Conservation (phyloP, 1,140 invertebrate species). For the Drosophila burlai region DNA sequence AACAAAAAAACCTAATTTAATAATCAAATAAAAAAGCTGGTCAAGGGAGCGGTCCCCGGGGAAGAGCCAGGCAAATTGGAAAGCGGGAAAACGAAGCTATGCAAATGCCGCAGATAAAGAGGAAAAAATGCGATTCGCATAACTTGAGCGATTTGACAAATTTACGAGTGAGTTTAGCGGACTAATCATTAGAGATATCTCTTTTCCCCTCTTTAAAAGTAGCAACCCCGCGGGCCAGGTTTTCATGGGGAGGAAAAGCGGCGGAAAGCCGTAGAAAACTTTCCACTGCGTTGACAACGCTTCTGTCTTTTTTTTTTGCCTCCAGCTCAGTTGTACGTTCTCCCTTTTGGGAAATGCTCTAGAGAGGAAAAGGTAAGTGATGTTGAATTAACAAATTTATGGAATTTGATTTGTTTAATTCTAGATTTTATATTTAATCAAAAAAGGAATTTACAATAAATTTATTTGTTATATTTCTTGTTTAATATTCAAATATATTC, state of each 20-base stretch:
- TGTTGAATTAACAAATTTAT: neutral
- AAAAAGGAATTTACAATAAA: neutral
- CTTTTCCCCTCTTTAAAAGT: slow-evolving; percentile 13
- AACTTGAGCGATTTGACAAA: slow-evolving; percentile 79
- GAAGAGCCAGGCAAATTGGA: slow-evolving; percentile 16
- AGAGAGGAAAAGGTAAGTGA: neutral
- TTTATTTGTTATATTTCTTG: neutral
- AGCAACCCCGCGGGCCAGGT: slow-evolving; percentile 49
- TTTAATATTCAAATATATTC: neutral
- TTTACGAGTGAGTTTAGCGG: slow-evolving; percentile 78
- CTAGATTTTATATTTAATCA: neutral
- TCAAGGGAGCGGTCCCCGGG: slow-evolving; percentile 54
- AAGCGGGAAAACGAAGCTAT: slow-evolving; percentile 29
- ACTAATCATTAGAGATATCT: slow-evolving; percentile 76
- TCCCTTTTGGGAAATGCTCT: slow-evolving; percentile 11
- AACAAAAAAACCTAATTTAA: slow-evolving; percentile 71
- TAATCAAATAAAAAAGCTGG: slow-evolving; percentile 76
- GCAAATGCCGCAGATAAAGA: slow-evolving; percentile 61
- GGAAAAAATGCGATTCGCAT: slow-evolving; percentile 51
- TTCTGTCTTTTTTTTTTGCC: slow-evolving; percentile 5
- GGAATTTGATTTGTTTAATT: neutral
- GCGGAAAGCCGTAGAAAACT: slow-evolving; percentile 19
- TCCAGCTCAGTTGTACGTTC: neutral
- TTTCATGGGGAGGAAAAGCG: slow-evolving; percentile 15
- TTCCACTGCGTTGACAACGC: slow-evolving; percentile 32